phyloP scores from a whole-genome alignment of 1,140 invertebrate species.

The Leptinotarsa undecemlineata region DNA sequence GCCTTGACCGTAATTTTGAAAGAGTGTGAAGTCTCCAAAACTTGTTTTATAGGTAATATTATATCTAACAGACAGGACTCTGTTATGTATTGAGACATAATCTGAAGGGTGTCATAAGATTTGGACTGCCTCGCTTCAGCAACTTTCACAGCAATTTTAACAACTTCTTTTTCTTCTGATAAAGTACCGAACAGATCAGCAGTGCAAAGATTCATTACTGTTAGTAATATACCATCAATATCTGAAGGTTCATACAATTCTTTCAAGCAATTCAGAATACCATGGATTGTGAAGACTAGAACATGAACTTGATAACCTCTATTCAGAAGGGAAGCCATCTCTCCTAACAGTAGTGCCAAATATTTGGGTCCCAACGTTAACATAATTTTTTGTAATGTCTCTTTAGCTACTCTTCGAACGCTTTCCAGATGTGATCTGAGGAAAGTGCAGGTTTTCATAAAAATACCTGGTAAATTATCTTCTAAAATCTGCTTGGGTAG shows the following conservation, averaged over 20 bases:
- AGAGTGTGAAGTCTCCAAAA: conserved; percentile 75
- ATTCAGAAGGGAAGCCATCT: conserved; percentile 79
- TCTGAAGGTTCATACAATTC: conserved; percentile 68
- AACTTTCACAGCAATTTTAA: conserved; percentile 78
- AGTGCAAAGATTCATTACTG: conserved; percentile 80
- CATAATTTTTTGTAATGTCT: conserved; percentile 90
- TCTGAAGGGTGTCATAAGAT: conserved; percentile 83
- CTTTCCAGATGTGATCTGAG: conserved; percentile 87
- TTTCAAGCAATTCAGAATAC: conserved; percentile 75
- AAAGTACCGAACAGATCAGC: conserved; percentile 86
- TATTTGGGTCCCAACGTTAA: conserved; percentile 81
- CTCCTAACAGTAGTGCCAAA: conserved; percentile 76
- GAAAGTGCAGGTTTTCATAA: conserved; percentile 88
- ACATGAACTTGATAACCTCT: conserved; percentile 95
- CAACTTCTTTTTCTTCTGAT: conserved; percentile 90
- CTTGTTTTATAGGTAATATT: conserved; percentile 80
- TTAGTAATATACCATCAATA: conserved; percentile 76
- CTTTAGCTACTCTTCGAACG: conserved; percentile 81
- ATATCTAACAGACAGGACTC: conserved; percentile 76
- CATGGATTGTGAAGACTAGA: conserved; percentile 85
- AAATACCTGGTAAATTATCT: conserved; percentile 80
- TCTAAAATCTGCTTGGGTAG: conserved; percentile 77
- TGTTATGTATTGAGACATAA: conserved; percentile 79
- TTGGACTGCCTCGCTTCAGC: conserved; percentile 83
- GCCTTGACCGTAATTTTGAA: conserved; percentile 82